phyloP scores from a whole-genome alignment of 35 echinoderm and acorn worm species.

The Eucidaris tribuloides region DNA sequence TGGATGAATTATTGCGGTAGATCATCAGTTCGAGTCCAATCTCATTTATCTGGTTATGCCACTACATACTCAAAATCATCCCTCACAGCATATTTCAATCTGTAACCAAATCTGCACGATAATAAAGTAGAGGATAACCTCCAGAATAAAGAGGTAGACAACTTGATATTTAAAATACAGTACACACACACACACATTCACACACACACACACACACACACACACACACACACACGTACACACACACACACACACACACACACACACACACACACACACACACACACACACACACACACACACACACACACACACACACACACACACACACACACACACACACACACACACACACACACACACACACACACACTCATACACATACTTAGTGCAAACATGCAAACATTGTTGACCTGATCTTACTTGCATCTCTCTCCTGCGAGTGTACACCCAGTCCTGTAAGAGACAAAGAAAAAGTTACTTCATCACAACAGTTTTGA shows the following conservation, averaged over 20 bases:
- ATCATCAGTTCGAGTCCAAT: no score
- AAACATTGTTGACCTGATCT: neutral
- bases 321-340: neutral
- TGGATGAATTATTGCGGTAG: no score
- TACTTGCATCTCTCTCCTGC: conserved; percentile 28
- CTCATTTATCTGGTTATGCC: no score
- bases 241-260: neutral
- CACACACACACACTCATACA: neutral
- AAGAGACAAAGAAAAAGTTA: neutral
- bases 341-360: neutral
- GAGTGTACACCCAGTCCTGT: conserved; percentile 26
- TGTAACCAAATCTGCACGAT: no score
- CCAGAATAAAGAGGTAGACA: neutral
- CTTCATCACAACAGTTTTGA: neutral
- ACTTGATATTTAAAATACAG: neutral
- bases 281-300: neutral
- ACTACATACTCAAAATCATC: no score
- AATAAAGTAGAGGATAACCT: no score
- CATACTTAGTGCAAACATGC: neutral
- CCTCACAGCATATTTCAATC: no score
- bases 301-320: neutral
- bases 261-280: neutral
- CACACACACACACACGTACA: neutral
- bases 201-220: neutral
- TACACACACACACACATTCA: neutral